Conservation (phyloP, 2,113 vertebrate genomes). For the Psittacula cyanocephala region DNA sequence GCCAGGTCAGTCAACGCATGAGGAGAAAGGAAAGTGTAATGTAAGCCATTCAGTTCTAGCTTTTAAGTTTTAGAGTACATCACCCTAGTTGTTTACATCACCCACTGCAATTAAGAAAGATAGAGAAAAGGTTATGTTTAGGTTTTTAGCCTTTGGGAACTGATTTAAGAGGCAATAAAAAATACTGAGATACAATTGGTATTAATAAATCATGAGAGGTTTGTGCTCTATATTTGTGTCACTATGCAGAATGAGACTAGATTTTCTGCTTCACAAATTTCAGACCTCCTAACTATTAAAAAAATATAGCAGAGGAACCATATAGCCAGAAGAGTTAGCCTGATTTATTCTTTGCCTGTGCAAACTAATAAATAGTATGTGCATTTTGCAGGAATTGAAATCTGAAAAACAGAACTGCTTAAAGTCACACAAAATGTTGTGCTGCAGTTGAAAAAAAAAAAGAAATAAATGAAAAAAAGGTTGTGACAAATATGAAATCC, state of each 20-base stretch:
- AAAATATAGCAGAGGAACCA: conserved; percentile 18
- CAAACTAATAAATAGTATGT: conserved; percentile 4
- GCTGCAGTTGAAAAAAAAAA: not conserved
- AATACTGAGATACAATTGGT: not conserved
- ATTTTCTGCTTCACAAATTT: conserved; percentile 40
- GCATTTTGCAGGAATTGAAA: not conserved
- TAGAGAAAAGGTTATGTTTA: not conserved
- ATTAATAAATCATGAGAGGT: conserved; percentile 49
- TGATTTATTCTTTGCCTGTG: conserved; percentile 3
- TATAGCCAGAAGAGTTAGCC: not conserved
- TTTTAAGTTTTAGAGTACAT: not conserved
- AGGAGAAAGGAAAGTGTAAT: not conserved
- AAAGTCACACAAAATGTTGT: not conserved
- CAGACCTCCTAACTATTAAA: conserved; percentile 30
- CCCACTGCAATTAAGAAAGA: not conserved
- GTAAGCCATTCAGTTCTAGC: not conserved
- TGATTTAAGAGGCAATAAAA: conserved; percentile 19
- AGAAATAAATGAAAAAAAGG: no score
- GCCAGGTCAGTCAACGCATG: not conserved
- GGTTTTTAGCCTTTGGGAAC: not conserved
- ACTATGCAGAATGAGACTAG: conserved; percentile 1
- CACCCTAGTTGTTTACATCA: not conserved
- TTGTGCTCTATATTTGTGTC: conserved; percentile 24
- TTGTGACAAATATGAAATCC: not conserved
- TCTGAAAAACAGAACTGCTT: not conserved